Evolutionary conservation across 2,113 vertebrate species (phyloP).

Genomic region (Phaetusa simplex): DNA sequence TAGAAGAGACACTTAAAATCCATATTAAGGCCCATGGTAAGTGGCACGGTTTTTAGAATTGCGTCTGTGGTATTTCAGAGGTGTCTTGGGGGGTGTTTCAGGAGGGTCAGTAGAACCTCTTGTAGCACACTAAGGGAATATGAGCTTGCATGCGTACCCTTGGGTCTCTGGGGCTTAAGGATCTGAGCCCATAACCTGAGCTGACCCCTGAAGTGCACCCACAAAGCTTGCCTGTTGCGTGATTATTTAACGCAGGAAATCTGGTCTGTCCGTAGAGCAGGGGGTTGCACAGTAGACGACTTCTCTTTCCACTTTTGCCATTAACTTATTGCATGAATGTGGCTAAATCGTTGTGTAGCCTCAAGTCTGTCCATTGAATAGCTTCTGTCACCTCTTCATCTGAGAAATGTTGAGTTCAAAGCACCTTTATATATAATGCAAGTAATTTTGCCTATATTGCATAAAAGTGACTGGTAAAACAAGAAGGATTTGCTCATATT

Average conservation of each 20-base stretch:
- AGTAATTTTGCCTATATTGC: not conserved
- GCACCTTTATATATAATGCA: not conserved
- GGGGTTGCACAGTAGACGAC: not conserved
- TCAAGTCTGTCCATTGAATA: not conserved
- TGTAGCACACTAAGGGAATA: rapidly evolving
- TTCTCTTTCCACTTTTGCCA: not conserved
- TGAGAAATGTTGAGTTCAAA: not conserved
- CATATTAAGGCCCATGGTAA: rapidly evolving
- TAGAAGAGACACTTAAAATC: not conserved
- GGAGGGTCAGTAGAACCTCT: not conserved
- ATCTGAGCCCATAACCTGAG: not conserved
- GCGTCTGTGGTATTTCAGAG: not conserved
- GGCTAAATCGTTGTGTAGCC: not conserved
- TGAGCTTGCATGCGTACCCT: rapidly evolving
- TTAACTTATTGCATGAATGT: not conserved
- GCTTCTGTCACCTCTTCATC: not conserved
- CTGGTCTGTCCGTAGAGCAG: not conserved
- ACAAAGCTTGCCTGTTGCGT: not conserved
- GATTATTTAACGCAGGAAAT: not conserved
- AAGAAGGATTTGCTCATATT: not conserved
- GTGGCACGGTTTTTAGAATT: not conserved
- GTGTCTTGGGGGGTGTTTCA: too few species aligned
- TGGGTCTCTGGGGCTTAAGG: not conserved
- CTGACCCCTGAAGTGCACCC: not conserved
- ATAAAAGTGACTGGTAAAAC: not conserved